phyloP scores from a whole-genome alignment of 2,888 invertebrate genomes.

The Pyrgus malvae region DNA sequence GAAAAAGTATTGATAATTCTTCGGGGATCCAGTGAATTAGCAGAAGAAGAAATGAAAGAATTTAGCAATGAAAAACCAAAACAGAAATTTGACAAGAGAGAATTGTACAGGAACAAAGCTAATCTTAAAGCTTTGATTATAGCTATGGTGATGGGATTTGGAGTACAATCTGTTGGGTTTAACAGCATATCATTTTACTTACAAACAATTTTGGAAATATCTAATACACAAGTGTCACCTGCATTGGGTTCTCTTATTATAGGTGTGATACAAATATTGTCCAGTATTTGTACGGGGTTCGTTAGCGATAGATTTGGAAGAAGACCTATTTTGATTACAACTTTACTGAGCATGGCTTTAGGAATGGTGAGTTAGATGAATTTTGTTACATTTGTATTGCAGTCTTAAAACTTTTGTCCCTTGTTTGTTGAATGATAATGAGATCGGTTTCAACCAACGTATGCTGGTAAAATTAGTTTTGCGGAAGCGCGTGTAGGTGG shows the following conservation, averaged over 20 bases:
- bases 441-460: too few species aligned
- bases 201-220: constrained; percentile 49
- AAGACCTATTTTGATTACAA: constrained; percentile 39
- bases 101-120: constrained; percentile 36
- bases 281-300: constrained; percentile 44
- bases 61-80: constrained; percentile 35
- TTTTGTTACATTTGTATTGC: background rate
- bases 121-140: constrained; percentile 39
- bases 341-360: constrained; percentile 36
- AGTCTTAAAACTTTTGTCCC: too few species aligned
- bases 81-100: constrained; percentile 17
- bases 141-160: constrained; percentile 32
- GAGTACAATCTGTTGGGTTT: constrained; percentile 44
- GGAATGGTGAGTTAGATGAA: constrained; percentile 16
- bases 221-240: constrained; percentile 46
- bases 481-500: too few species aligned
- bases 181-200: constrained; percentile 50
- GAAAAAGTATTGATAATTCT: constrained; percentile 46
- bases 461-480: too few species aligned
- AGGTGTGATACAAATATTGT: constrained; percentile 48
- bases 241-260: constrained; percentile 48
- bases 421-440: too few species aligned
- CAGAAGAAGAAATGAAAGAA: constrained; percentile 50
- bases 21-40: constrained; percentile 48
- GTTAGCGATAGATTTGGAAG: constrained; percentile 49